Percentiles rank a stretch among this genome's conserved stretches.
phyloP scores from a whole-genome alignment of 2,113 vertebrate species.

The Malurus melanocephalus region DNA sequence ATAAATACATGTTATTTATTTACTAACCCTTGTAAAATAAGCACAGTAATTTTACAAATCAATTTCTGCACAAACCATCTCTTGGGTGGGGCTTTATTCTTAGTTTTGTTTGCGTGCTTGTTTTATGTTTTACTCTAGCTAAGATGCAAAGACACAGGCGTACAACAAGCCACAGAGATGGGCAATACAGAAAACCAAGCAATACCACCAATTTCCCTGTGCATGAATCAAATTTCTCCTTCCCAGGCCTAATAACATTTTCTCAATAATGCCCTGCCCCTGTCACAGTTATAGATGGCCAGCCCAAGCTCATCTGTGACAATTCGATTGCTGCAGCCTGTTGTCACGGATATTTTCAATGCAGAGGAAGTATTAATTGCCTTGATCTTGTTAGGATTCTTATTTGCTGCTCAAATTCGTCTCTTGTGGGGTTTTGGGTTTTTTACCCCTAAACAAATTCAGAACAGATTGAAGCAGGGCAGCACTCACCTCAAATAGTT shows the following conservation, averaged over 20 bases:
- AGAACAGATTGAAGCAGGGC: neutral
- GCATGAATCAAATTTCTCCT: neutral
- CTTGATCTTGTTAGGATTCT: neutral
- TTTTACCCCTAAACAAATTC: neutral
- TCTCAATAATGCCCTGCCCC: neutral
- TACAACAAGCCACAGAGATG: neutral
- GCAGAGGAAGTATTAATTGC: constrained; percentile 3
- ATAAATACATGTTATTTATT: neutral
- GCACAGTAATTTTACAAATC: neutral
- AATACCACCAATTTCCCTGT: neutral
- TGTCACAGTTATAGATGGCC: neutral
- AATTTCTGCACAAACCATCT: neutral
- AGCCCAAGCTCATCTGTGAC: neutral
- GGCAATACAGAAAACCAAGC: neutral
- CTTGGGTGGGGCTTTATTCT: fast-evolving
- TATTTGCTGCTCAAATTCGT: constrained; percentile 15
- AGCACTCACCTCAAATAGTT: neutral
- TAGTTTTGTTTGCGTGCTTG: neutral
- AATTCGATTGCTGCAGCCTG: neutral
- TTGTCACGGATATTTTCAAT: neutral
- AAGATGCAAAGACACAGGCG: neutral
- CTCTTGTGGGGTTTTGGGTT: neutral
- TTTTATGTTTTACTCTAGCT: neutral
- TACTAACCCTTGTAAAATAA: neutral
- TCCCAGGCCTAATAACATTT: neutral